Percentiles rank a stretch among this genome's conserved stretches.
These are phyloP conservation scores for Naja naja DNA, from an alignment of 2,113 vertebrate genomes.

Conservation along the genomic window DNA sequence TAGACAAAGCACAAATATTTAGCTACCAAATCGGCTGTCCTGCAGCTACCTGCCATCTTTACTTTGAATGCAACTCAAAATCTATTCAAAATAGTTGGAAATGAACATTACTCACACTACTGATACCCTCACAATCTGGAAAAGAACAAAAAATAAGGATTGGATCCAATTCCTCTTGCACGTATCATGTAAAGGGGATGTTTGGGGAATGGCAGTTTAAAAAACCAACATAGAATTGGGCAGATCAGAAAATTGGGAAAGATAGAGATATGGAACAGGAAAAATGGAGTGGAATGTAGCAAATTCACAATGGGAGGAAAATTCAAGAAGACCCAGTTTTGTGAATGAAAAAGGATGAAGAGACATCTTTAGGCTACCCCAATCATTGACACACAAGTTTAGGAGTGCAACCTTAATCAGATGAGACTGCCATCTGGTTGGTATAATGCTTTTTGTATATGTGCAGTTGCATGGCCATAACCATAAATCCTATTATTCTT, in stretches of 20 bases:
- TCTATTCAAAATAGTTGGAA: neutral
- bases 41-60: neutral
- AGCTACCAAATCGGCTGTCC: neutral
- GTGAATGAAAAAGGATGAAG: neutral
- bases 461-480: neutral
- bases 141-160: neutral
- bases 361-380: neutral
- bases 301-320: neutral
- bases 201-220: neutral
- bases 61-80: neutral
- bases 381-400: neutral
- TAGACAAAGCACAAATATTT: neutral
- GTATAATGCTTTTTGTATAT: neutral
- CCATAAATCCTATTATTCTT: neutral
- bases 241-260: neutral
- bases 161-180: neutral
- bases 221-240: neutral
- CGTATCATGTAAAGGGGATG: neutral
- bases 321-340: neutral
- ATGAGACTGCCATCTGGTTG: neutral
- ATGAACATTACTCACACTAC: neutral
- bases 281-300: neutral
- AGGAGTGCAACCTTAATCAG: neutral
- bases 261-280: neutral
- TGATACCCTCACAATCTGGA: neutral